phyloP scores from a whole-genome alignment of 2,797 vertebrate genomes.

The Thamnophis elegans region DNA sequence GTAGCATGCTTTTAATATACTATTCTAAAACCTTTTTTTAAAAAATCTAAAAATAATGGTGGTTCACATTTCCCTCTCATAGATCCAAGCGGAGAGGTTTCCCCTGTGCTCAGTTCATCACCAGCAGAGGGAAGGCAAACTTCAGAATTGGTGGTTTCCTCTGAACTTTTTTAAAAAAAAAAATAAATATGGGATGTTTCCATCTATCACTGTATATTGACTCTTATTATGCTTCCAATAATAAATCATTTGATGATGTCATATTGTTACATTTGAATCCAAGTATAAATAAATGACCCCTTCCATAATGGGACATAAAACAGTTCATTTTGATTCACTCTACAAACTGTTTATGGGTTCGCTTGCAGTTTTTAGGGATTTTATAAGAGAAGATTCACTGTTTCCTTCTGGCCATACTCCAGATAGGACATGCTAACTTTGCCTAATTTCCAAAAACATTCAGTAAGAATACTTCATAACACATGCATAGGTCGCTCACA shows the following conservation, averaged over 20 bases:
- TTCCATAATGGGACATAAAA: slow-evolving; percentile 77
- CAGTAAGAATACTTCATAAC: slow-evolving; percentile 66
- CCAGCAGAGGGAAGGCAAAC: slow-evolving; percentile 57
- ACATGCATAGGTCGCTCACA: slow-evolving; percentile 62
- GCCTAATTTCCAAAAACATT: slow-evolving; percentile 77
- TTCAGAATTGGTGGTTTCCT: slow-evolving; percentile 59
- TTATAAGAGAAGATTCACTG: slow-evolving; percentile 78
- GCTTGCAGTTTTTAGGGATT: slow-evolving; percentile 72
- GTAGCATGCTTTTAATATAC: slow-evolving; percentile 28
- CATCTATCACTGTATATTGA: slow-evolving; percentile 74
- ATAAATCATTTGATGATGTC: slow-evolving; percentile 74
- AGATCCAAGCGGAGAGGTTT: slow-evolving; percentile 76
- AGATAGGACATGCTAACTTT: slow-evolving; percentile 72
- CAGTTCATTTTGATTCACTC: slow-evolving; percentile 73
- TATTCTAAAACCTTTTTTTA: slow-evolving; percentile 30
- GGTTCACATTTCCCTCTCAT: slow-evolving; percentile 64
- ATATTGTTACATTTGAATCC: slow-evolving; percentile 74
- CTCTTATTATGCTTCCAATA: slow-evolving; percentile 67
- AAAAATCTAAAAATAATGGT: slow-evolving; percentile 23
- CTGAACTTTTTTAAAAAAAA: slow-evolving; percentile 65
- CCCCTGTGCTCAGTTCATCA: slow-evolving; percentile 65
- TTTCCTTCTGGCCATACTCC: slow-evolving; percentile 72
- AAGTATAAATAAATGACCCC: slow-evolving; percentile 77
- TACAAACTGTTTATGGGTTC: slow-evolving; percentile 78
- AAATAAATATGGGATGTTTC: slow-evolving; percentile 72